Percentiles rank a stretch among this genome's conserved stretches.
Conservation (phyloP, 2,888 invertebrate species). For the Oegoconia quadripuncta region DNA sequence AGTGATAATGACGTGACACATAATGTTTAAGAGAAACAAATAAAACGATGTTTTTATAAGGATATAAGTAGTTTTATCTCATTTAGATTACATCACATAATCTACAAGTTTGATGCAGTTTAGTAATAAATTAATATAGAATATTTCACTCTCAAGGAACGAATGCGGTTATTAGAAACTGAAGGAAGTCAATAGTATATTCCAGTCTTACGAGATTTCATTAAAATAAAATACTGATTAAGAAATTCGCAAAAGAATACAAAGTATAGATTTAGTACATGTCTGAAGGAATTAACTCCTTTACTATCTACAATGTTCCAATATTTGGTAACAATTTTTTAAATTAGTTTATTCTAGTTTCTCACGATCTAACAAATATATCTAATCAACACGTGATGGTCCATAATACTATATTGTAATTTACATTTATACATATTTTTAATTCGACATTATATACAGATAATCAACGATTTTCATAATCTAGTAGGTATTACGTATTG, state of each 20-base stretch:
- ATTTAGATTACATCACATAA: constrained; percentile 38
- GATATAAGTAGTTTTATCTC: constrained; percentile 45
- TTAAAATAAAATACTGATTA: constrained; percentile 8
- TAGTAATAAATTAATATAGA: constrained; percentile 4
- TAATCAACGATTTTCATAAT: constrained; percentile 4
- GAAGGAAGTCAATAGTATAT: background rate
- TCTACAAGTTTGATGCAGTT: constrained; percentile 20
- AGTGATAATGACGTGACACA: constrained; percentile 27
- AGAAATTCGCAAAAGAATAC: constrained; percentile 6
- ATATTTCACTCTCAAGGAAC: background rate
- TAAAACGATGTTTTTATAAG: constrained; percentile 37
- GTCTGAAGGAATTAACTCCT: constrained; percentile 1
- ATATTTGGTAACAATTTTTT: constrained; percentile 6
- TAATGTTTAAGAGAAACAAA: constrained; percentile 27
- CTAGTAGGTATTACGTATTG: constrained; percentile 14
- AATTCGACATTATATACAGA: constrained; percentile 9
- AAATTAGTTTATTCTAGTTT: too few relatives aligned
- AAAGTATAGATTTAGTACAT: constrained; percentile 7
- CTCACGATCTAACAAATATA: too few relatives aligned
- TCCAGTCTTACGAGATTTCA: background rate
- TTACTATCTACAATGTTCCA: constrained; percentile 6
- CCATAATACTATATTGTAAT: constrained; percentile 6
- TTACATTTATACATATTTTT: constrained; percentile 2
- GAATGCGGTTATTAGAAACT: background rate
- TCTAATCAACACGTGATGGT: too few relatives aligned